Evolutionary conservation across 2,797 vertebrate species (phyloP), one percentile per base, ranked within the genome.

Genomic region (Threskiornis aethiopicus): DNA sequence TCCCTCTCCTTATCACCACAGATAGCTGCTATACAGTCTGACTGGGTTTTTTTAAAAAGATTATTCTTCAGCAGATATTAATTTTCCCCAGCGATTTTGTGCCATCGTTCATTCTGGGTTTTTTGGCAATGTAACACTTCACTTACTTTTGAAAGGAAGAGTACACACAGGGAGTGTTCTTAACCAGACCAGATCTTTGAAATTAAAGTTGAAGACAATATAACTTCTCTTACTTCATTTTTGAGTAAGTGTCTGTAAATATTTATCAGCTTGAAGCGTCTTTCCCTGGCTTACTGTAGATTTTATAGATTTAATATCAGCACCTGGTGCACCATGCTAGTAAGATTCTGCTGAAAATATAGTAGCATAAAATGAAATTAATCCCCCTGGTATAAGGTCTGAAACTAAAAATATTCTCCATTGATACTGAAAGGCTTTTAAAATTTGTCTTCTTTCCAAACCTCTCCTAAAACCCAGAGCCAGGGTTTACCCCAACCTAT

Each of bases 41-140:
- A 1, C 19, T 61, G 25, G 9, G 0, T 0, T 69, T 52, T 82
- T 76, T 57, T 20, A 25, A 24, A 19, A 52, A 33, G 17, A 39
- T 14, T 51, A 12, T 31, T 94, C 14, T 72, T 62, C 18, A 57
- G 41, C 5, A 70, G 25, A 77, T 42, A 31, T 2, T 29, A 0
- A 22, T 61, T 89, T 84, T 87, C 58, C 19, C 58, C 15, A 37
- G 31, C 54, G 21, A 26, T 73, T 80, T 84, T 71, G 46, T 42
- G 18, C 10, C 21, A 4, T 14, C 7, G 25, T 47, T 77, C 1
- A 26, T 69, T 71, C 73, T 0, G 19, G 16, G 15, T 3, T 2
- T 52, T 87, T 80, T 86, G 61, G 4, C 33, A 21, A 18, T 46
- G 26, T 39, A 54, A n/a, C 15, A 7, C 2, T 46, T 84, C 19